These are phyloP conservation scores for Pangasius macronema DNA, from an alignment of 2,797 vertebrate genomes.

Conservation along the genomic window DNA sequence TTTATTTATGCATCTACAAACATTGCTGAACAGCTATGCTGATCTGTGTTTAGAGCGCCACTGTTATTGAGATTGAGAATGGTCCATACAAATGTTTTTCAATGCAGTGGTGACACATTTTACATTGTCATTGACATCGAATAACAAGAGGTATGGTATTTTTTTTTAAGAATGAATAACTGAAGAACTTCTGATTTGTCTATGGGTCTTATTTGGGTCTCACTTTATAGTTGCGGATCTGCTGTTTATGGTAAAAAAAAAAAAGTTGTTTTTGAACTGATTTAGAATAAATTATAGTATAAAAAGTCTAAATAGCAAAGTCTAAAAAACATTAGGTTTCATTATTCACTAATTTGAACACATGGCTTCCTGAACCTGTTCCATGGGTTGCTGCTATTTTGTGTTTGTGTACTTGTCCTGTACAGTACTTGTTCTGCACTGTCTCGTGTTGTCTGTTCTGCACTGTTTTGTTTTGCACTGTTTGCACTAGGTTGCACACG, in stretches of 20 bases:
- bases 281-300: no score
- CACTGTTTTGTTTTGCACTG: no score
- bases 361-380: no score
- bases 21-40: neutral
- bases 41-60: neutral
- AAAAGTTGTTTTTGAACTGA: neutral
- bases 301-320: no score
- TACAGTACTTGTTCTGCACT: no score
- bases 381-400: no score
- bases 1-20: neutral
- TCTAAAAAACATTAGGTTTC: no score
- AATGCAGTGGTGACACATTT: neutral
- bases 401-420: no score
- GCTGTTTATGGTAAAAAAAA: neutral
- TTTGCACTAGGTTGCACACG: no score
- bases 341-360: no score
- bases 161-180: neutral
- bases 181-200: neutral
- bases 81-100: neutral
- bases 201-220: neutral
- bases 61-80: neutral
- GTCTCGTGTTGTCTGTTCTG: no score
- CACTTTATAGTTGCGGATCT: neutral
- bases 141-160: neutral
- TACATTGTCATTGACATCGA: neutral